Percentiles rank a stretch among this genome's conserved stretches.
Conservation (phyloP, 2,113 vertebrate species). For the Podarcis cretensis region DNA sequence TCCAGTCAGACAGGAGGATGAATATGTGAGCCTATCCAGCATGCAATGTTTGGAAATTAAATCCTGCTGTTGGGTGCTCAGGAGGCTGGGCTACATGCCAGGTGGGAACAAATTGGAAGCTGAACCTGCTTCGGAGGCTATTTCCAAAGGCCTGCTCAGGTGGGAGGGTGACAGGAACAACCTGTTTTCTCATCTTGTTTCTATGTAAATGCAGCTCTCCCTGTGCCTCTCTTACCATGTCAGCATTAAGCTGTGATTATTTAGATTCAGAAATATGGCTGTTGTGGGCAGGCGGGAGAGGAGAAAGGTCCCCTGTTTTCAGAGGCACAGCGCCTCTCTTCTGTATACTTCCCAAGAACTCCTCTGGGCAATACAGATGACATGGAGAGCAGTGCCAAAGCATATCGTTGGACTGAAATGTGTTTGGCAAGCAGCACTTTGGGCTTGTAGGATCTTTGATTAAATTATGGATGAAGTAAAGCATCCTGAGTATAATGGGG, state of each 20-base stretch:
- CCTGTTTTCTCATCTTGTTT: conserved; percentile 17
- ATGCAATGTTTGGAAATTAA: conserved; percentile 49
- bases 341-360: conserved; percentile 22
- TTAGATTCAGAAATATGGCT: not conserved
- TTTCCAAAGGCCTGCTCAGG: conserved; percentile 21
- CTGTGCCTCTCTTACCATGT: not conserved
- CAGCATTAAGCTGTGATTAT: not conserved
- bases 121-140: conserved; percentile 18
- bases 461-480: conserved; percentile 13
- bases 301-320: not conserved
- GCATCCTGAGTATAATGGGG: not conserved
- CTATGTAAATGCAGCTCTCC: conserved; percentile 21
- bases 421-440: not conserved
- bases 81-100: conserved; percentile 36
- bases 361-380: conserved; percentile 27
- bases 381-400: conserved; percentile 26
- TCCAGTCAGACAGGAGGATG: conserved; percentile 32
- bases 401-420: conserved; percentile 16
- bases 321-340: conserved; percentile 6
- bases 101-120: conserved; percentile 10
- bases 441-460: conserved; percentile 13
- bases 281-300: not conserved
- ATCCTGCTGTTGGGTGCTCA: conserved; percentile 36
- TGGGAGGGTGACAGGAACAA: conserved; percentile 29
- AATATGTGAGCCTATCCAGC: conserved; percentile 17